Conservation (phyloP, 2,888 invertebrate species). For the Koerneria pararmatus region DNA sequence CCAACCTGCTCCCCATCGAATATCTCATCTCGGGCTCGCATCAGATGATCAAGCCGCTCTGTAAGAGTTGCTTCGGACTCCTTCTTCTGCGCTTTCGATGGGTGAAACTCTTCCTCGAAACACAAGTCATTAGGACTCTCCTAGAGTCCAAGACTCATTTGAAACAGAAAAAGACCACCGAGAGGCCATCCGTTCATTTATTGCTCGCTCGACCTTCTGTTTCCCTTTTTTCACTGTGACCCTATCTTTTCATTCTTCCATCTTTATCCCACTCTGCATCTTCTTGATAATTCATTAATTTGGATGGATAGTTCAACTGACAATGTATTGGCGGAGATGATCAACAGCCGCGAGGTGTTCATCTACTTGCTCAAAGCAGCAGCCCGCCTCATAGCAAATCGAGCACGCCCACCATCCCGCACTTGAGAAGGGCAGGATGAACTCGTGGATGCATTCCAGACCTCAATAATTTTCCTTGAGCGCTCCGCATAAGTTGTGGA, state of each 20-base stretch:
- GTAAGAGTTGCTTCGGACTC: neutral
- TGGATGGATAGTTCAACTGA: slow-evolving; percentile 19
- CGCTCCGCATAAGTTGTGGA: too few relatives aligned
- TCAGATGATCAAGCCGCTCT: slow-evolving; percentile 13
- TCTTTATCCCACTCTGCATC: too few relatives aligned
- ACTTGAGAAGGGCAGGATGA: slow-evolving; percentile 22
- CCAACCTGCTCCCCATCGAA: slow-evolving; percentile 20
- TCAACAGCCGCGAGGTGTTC: slow-evolving; percentile 30
- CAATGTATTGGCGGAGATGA: slow-evolving; percentile 33
- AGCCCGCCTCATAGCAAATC: slow-evolving; percentile 34
- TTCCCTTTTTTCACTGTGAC: too few relatives aligned
- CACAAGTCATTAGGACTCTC: neutral
- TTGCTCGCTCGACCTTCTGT: too few relatives aligned
- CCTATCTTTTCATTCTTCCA: too few relatives aligned
- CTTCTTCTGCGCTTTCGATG: slow-evolving; percentile 16
- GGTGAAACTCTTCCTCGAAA: slow-evolving; percentile 27
- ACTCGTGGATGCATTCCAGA: slow-evolving; percentile 30
- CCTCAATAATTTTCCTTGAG: slow-evolving; percentile 24
- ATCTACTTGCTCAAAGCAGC: slow-evolving; percentile 31
- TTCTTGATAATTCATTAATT: too few relatives aligned
- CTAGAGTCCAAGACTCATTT: too few relatives aligned
- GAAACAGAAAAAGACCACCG: too few relatives aligned
- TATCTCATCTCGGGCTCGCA: slow-evolving; percentile 15
- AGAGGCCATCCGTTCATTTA: too few relatives aligned
- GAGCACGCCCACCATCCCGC: slow-evolving; percentile 36